phyloP scores from a whole-genome alignment of 1,140 invertebrate genomes.

The Xylocopa sonorina region DNA sequence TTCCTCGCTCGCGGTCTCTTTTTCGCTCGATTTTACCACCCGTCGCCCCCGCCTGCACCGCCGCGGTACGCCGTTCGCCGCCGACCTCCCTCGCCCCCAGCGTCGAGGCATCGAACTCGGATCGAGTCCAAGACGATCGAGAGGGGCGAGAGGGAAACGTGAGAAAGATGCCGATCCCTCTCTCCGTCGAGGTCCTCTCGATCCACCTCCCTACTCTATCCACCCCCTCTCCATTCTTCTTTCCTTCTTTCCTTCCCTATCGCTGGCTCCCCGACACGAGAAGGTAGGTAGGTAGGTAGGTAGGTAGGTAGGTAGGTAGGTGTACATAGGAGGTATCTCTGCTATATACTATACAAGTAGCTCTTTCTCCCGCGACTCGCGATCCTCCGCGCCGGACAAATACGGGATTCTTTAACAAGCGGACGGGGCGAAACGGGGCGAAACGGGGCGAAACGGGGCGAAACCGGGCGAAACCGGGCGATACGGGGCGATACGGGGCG shows the following conservation, averaged over 20 bases:
- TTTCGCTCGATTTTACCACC: slow-evolving; percentile 56
- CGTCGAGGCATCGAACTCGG: slow-evolving; percentile 75
- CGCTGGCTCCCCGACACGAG: neutral
- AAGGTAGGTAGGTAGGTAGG: too few relatives aligned
- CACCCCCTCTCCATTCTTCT: too few relatives aligned
- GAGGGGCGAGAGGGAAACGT: slow-evolving; percentile 43
- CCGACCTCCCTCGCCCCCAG: slow-evolving; percentile 62
- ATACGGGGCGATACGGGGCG: neutral
- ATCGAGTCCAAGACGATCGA: slow-evolving; percentile 66
- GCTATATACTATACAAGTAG: too few relatives aligned
- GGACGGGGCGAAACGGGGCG: slow-evolving; percentile 3
- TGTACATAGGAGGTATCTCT: too few relatives aligned
- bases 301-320: too few relatives aligned
- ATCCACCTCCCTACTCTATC: too few relatives aligned
- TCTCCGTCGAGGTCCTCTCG: neutral
- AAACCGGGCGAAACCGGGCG: slow-evolving; percentile 4
- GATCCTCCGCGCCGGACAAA: slow-evolving; percentile 50
- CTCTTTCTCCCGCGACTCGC: slow-evolving; percentile 42
- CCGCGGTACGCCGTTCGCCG: neutral
- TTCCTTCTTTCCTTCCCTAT: neutral
- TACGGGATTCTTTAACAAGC: slow-evolving; percentile 58
- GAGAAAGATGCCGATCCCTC: slow-evolving; percentile 38
- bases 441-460: slow-evolving; percentile 9
- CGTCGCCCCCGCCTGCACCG: slow-evolving; percentile 25
- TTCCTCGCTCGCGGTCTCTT: slow-evolving; percentile 65